A percentile compares a stretch with the other conserved stretches of the same genome.
phyloP scores from a whole-genome alignment of 2,113 vertebrate species.

The Myiozetetes cayanensis region DNA sequence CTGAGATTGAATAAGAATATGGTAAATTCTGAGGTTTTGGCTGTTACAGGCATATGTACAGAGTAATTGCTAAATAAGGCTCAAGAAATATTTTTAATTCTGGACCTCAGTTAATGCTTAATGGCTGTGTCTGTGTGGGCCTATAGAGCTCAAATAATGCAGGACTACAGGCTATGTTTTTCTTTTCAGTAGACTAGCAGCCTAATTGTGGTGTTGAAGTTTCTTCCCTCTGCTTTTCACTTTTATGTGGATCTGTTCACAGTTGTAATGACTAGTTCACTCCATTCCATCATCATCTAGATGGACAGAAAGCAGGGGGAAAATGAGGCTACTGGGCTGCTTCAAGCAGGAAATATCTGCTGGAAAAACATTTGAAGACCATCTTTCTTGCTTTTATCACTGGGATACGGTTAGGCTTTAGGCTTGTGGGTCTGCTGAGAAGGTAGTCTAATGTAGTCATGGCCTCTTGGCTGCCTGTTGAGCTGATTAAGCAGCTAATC shows the following conservation, averaged over 20 bases:
- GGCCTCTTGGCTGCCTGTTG: background rate
- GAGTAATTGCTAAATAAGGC: background rate
- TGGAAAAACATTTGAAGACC: background rate
- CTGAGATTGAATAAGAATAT: background rate
- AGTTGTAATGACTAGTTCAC: background rate
- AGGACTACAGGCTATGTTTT: background rate
- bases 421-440: background rate
- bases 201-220: background rate
- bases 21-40: background rate
- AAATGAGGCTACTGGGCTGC: background rate
- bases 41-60: background rate
- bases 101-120: background rate
- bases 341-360: background rate
- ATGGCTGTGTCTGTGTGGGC: background rate
- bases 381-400: background rate
- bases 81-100: background rate
- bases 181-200: background rate
- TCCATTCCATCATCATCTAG: background rate
- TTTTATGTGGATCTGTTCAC: background rate
- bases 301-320: background rate
- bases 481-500: background rate
- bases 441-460: background rate
- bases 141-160: background rate
- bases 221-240: background rate
- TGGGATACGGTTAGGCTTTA: background rate